These are phyloP conservation scores for Pyralis farinalis DNA, from an alignment of 2,888 invertebrate species.

Conservation along the genomic window DNA sequence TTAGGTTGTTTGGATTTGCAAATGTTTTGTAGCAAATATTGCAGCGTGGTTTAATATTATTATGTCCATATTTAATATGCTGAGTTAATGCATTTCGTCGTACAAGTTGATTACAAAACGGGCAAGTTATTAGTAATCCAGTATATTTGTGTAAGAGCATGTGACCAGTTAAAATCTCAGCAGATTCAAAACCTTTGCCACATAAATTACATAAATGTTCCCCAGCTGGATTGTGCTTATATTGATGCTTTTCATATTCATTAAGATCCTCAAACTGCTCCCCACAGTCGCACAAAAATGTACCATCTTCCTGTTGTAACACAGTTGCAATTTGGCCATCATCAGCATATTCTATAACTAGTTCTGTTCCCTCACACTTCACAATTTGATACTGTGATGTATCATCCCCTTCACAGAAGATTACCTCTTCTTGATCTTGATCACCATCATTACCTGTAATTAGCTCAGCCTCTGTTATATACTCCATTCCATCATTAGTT, in stretches of 20 bases:
- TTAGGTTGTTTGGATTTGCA: slow-evolving; percentile 71
- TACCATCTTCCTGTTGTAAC: slow-evolving; percentile 63
- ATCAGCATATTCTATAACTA: slow-evolving; percentile 71
- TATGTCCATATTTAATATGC: slow-evolving; percentile 72
- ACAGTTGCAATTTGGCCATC: slow-evolving; percentile 63
- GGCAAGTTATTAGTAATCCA: slow-evolving; percentile 54
- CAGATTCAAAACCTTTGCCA: slow-evolving; percentile 69
- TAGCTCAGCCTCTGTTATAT: slow-evolving; percentile 49
- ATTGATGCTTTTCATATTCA: slow-evolving; percentile 66
- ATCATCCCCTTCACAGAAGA: slow-evolving; percentile 69
- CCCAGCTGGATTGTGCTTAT: slow-evolving; percentile 58
- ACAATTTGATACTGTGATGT: slow-evolving; percentile 64
- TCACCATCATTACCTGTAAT: slow-evolving; percentile 48
- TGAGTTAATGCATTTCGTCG: slow-evolving; percentile 63
- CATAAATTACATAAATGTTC: slow-evolving; percentile 66
- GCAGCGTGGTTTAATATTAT: slow-evolving; percentile 64
- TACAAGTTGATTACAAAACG: slow-evolving; percentile 62
- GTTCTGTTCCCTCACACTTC: slow-evolving; percentile 66
- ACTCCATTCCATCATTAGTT: slow-evolving; percentile 51
- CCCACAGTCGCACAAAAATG: slow-evolving; percentile 70
- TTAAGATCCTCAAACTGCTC: slow-evolving; percentile 60
- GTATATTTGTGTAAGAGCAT: slow-evolving; percentile 61
- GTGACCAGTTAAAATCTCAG: slow-evolving; percentile 68
- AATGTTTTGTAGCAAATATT: slow-evolving; percentile 65
- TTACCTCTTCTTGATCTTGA: slow-evolving; percentile 56